A percentile compares a stretch with the other conserved stretches of the same genome.
These are phyloP conservation scores for Enteromius mattozi DNA, from an alignment of 2,797 vertebrate genomes.

Conservation along the genomic window DNA sequence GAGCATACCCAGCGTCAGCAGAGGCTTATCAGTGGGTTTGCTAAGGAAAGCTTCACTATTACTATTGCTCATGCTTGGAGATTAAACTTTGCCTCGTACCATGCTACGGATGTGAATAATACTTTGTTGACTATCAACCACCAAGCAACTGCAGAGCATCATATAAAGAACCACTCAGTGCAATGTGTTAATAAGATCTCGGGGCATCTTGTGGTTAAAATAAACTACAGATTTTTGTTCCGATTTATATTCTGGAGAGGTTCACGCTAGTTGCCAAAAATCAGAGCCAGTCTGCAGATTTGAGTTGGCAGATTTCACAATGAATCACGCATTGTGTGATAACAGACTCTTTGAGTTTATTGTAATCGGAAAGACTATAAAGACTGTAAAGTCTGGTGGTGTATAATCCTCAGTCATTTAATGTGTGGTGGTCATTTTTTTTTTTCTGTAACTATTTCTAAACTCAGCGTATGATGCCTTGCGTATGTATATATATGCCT, in stretches of 20 bases:
- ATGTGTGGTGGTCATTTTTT: not conserved
- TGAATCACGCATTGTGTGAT: not conserved
- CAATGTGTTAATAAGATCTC: not conserved
- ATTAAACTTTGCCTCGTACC: not conserved
- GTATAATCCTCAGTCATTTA: not conserved
- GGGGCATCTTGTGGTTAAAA: not conserved
- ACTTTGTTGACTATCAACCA: not conserved
- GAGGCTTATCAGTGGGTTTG: not conserved
- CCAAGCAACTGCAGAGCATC: not conserved
- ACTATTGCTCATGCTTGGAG: slow-evolving; percentile 1
- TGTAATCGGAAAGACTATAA: not conserved
- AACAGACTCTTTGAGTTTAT: not conserved
- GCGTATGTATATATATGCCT: not conserved
- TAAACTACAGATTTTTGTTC: not conserved
- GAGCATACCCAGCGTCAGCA: slow-evolving; percentile 34
- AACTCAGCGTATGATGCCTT: not conserved
- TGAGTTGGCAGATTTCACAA: not conserved
- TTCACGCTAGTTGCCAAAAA: not conserved
- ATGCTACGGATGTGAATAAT: not conserved
- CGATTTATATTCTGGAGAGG: not conserved
- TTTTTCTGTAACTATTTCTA: not conserved
- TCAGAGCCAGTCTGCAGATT: not conserved
- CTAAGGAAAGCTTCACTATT: not conserved
- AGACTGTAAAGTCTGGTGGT: not conserved
- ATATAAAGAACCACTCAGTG: slow-evolving; percentile 11